Base-by-base conservation (phyloP, 2,113 vertebrate genomes). In the Platycercus adscitus region DNA sequence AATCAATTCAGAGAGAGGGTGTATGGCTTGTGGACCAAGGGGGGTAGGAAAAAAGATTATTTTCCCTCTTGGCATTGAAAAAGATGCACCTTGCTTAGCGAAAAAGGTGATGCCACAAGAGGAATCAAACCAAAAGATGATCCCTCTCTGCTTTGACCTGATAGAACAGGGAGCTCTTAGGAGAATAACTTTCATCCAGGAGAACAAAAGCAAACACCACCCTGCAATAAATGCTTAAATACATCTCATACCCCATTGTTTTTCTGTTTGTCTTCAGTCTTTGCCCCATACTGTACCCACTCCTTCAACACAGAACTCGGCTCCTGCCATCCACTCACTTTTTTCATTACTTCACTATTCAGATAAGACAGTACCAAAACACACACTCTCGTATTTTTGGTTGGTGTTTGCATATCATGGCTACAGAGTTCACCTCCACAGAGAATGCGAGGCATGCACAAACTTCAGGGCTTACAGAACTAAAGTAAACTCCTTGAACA, bases 401-500 rank as follows among this genome's bases (percentile, higher is more conserved):
- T 33, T 17, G 2, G 39, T 46, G 66, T 35, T 72, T 35, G 63
- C 21, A 23, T 13, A 23, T 9, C 56, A 47, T 13, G 20, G 73
- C 78, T 43, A 28, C 19, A 26, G 55, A 70, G 33, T 3, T 26
- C 4, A 50, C 24, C 37, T 41, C 70, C 37, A 11, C 29, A 14
- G 33, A 47, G 64, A 46, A 66, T 3, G 29, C 21, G 14, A 15
- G 4, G 11, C 53, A 52, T 18, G 37, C 65, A 47, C 60, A 86
- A 55, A 56, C 33, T 35, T 21, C 33, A 55, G 4, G 23, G 28
- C 56, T 63, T 75, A 31, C 5, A 83, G 39, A 77, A 37, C 76
- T 78, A 66, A 94, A 91, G 88, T 81, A 88, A 93, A 88, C 95
- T 80, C 17, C 81, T 66, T 58, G 23, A 71, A 65, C 63, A 87